A percentile compares a stretch with the other conserved stretches of the same genome.
These are phyloP conservation scores for Philopedon plagiatum DNA, from an alignment of 2,888 invertebrate species.

Conservation along the genomic window DNA sequence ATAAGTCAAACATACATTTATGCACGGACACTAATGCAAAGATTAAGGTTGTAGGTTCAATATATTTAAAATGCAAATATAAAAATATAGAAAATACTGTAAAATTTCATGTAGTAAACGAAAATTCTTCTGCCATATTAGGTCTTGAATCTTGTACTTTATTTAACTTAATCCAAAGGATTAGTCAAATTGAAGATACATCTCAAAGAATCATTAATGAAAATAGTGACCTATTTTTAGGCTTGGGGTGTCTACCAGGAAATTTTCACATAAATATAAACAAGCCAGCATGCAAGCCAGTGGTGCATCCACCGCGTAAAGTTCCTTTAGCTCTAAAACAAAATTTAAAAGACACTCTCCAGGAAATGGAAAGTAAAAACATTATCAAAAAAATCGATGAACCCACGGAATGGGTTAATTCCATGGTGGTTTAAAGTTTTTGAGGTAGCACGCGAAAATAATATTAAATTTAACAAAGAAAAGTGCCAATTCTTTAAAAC, in stretches of 20 bases:
- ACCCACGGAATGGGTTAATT: too few relatives aligned
- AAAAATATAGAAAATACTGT: background rate
- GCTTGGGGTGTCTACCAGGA: background rate
- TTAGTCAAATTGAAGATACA: background rate
- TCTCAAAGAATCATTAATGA: background rate
- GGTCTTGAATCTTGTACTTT: background rate
- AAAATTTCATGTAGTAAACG: background rate
- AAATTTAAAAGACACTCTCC: background rate
- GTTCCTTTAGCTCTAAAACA: background rate
- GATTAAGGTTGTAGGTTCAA: background rate
- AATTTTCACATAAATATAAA: background rate
- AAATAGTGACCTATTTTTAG: background rate
- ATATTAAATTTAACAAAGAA: too few relatives aligned
- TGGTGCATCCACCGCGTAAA: background rate
- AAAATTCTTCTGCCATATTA: background rate
- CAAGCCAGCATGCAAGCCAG: background rate
- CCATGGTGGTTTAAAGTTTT: background rate
- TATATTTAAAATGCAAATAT: background rate
- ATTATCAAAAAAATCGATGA: background rate
- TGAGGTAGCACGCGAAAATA: too few relatives aligned
- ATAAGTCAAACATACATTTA: too few relatives aligned
- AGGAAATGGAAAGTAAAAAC: background rate
- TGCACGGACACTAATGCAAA: too few relatives aligned
- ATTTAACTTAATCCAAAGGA: background rate
- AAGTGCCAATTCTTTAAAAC: too few relatives aligned